Evolutionary conservation across 37 sponge, comb jelly and placozoan genomes (phyloP), one percentile per base, ranked within the genome.

Genomic region (Eunapius fragilis): DNA sequence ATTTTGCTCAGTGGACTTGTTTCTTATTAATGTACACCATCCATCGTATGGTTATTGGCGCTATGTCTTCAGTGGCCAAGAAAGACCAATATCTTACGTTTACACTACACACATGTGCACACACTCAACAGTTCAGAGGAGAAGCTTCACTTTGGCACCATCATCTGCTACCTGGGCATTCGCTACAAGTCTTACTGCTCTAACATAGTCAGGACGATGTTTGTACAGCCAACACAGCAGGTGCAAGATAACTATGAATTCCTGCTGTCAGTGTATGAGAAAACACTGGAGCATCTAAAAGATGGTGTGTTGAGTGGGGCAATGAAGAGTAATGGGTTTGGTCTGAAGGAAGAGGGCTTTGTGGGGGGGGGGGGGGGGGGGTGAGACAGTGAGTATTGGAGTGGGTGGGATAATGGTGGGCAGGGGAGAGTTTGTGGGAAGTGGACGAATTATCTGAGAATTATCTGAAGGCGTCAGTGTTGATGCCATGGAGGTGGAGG

Each of bases 121-220:
- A 33, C 74, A 31, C 32, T 19, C 58, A 58, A 17, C 34, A 93
- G 93, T 80, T 79, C 82, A 77, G 95, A 98, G 31, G 96, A 98
- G 3, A 88, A 73, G 31, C 86, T 98, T 49, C 93, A 98, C 77
- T 98, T 92, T 94, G 93, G 92, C 23, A 95, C 92, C 75, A 98
- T 94, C 12, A 58, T 94, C 50, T 92, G 95, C 45, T 91, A 75
- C 49, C 86, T 98, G 27, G 98, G 98, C 14, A 83, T 95, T 3
- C 91, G 98, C 2, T 98, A 96, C 87, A 94, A 94, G 79, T 91
- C 93, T 2, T 98, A 98, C 89, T 98, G 98, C 75, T 93, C 95
- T 25, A 96, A 96, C 78, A 90, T 98, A 31, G 91, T 90, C 19
- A 70, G 98, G 45, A 98, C 98, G 10, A 89, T 98, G 87, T 88